phyloP scores from a whole-genome alignment of 2,797 vertebrate species.

The Apogon talboti region DNA sequence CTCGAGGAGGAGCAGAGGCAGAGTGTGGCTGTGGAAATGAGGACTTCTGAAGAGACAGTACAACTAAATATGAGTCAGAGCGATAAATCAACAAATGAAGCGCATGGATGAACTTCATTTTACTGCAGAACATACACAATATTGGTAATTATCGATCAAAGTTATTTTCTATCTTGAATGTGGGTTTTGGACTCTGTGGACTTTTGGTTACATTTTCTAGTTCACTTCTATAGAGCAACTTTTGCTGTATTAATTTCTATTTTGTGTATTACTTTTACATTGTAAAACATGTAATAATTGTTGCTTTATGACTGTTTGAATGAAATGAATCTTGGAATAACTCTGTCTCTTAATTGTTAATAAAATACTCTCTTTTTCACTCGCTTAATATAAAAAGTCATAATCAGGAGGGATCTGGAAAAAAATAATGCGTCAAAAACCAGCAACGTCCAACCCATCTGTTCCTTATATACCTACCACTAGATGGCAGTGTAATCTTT shows the following conservation, averaged over 20 bases:
- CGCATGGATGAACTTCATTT: conserved; percentile 34
- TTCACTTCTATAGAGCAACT: conserved; percentile 16
- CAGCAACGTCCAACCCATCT: background rate
- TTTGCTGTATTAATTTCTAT: conserved; percentile 29
- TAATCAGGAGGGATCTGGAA: conserved; percentile 28
- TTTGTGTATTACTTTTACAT: conserved; percentile 34
- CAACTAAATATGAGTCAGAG: conserved; percentile 57
- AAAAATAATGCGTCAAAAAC: conserved; percentile 6
- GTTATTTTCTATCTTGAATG: conserved; percentile 6
- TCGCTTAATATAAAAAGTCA: conserved; percentile 18
- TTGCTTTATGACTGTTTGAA: conserved; percentile 12
- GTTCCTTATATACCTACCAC: conserved; percentile 49
- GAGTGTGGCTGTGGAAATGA: conserved; percentile 57
- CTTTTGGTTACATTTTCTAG: background rate
- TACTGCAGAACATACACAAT: background rate
- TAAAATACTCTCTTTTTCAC: conserved; percentile 17
- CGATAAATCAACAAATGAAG: conserved; percentile 29
- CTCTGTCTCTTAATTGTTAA: background rate
- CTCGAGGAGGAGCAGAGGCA: conserved; percentile 77
- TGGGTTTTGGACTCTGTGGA: conserved; percentile 26
- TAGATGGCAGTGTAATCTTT: conserved; percentile 71
- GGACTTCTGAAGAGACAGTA: conserved; percentile 64
- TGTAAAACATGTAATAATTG: background rate
- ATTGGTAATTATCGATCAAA: background rate
- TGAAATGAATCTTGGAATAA: conserved; percentile 18